Evolutionary conservation across 2,113 vertebrate species (phyloP).

Genomic region (Setophaga coronata): DNA sequence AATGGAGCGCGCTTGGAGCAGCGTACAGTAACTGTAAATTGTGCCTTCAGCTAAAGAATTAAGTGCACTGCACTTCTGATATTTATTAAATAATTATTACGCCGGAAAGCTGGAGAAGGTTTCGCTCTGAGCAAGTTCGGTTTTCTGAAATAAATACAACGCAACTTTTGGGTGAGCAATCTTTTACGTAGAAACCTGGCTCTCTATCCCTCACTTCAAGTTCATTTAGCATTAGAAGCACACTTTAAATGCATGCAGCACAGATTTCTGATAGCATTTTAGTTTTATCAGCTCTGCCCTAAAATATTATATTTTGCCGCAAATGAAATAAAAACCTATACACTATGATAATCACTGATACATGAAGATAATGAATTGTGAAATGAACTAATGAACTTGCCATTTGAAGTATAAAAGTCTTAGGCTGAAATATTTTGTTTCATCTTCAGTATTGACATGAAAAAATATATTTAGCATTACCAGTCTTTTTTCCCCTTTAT

Average conservation of each 20-base stretch:
- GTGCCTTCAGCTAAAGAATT: conserved; percentile 50
- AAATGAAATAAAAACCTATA: not conserved
- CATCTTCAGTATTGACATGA: not conserved
- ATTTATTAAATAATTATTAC: conserved; percentile 72
- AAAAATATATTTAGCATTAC: not conserved
- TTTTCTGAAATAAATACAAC: not conserved
- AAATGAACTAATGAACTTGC: not conserved
- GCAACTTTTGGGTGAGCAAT: not conserved
- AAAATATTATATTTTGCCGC: not conserved
- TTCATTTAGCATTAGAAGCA: not conserved
- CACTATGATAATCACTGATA: not conserved
- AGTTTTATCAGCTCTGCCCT: not conserved
- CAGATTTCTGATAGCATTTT: not conserved
- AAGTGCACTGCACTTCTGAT: conserved; percentile 55
- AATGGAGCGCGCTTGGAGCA: conserved; percentile 53
- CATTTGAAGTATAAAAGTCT: not conserved
- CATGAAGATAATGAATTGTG: not conserved
- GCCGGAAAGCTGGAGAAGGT: conserved; percentile 32
- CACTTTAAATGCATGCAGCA: not conserved
- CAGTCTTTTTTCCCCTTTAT: not conserved
- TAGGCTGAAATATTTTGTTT: not conserved
- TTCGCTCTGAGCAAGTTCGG: not conserved
- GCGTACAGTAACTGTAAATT: conserved; percentile 16
- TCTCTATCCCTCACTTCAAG: not conserved
- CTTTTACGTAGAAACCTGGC: not conserved